phyloP scores from a whole-genome alignment of 2,888 invertebrate species.

The Clostera curtula region DNA sequence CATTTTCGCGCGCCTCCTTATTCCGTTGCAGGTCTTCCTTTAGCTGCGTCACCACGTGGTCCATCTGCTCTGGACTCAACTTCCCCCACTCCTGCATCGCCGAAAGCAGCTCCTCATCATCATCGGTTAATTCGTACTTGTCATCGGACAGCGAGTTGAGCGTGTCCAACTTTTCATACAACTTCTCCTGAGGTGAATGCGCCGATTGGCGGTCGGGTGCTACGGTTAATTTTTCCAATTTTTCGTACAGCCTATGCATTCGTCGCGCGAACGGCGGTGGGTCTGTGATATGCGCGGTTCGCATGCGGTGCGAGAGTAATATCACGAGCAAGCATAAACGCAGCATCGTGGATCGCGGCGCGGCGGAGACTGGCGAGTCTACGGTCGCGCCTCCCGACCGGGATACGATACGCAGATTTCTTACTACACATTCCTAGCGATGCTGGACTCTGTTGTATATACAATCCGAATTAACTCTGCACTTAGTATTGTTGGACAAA shows the following conservation, averaged over 20 bases:
- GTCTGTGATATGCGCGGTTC: slow-evolving; percentile 48
- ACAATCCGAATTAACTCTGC: no score
- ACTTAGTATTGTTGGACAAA: no score
- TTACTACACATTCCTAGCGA: no score
- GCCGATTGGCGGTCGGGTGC: slow-evolving; percentile 25
- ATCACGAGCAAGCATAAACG: slow-evolving; percentile 37
- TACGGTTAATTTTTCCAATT: slow-evolving; percentile 44
- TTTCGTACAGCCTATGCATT: slow-evolving; percentile 47
- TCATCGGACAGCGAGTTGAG: slow-evolving; percentile 44
- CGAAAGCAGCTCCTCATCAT: slow-evolving; percentile 51
- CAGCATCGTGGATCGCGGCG: slow-evolving; percentile 50
- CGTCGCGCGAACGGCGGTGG: slow-evolving; percentile 44
- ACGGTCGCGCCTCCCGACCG: slow-evolving; percentile 19
- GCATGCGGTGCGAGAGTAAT: slow-evolving; percentile 38
- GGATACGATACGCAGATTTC: slow-evolving; percentile 17
- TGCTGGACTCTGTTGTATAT: no score
- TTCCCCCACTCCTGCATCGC: slow-evolving; percentile 51
- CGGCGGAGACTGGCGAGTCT: slow-evolving; percentile 30
- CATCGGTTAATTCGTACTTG: slow-evolving; percentile 37
- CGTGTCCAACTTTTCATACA: slow-evolving; percentile 48
- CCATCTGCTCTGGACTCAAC: slow-evolving; percentile 46
- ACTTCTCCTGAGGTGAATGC: slow-evolving; percentile 26
- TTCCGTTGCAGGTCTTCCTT: slow-evolving; percentile 48
- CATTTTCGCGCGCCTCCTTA: slow-evolving; percentile 35
- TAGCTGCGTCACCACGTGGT: slow-evolving; percentile 42